Conservation (phyloP, 2,797 vertebrate genomes). For the Diplodus sargus region DNA sequence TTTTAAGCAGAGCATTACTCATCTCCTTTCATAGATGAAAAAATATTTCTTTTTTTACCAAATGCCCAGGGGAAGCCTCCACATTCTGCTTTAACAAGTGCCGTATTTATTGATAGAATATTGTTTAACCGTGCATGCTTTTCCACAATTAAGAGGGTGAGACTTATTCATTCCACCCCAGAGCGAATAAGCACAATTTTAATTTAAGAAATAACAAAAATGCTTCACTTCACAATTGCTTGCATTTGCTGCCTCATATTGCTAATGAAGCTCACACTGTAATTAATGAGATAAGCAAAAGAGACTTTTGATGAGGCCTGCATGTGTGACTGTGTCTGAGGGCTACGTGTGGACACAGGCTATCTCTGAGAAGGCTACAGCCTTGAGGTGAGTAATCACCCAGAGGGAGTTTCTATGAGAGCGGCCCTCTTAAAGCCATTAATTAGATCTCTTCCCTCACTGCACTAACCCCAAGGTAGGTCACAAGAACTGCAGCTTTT, state of each 20-base stretch:
- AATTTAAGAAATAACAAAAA: constrained; percentile 77
- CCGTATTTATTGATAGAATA: constrained; percentile 73
- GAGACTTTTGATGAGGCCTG: constrained; percentile 79
- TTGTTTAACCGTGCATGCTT: constrained; percentile 73
- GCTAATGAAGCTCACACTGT: constrained; percentile 89
- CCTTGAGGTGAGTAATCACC: constrained; percentile 75
- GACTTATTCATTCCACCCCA: constrained; percentile 75
- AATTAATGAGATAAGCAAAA: constrained; percentile 91
- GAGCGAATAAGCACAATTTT: constrained; percentile 78
- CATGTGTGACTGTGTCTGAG: constrained; percentile 59
- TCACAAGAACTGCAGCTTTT: constrained; percentile 55
- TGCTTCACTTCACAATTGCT: constrained; percentile 86
- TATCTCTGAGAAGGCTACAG: constrained; percentile 61
- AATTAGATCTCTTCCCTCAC: constrained; percentile 66
- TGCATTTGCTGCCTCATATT: constrained; percentile 83
- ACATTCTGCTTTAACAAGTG: constrained; percentile 50
- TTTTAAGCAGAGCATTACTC: constrained; percentile 28
- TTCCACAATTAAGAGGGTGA: constrained; percentile 71
- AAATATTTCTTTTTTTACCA: constrained; percentile 1
- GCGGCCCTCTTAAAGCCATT: constrained; percentile 62
- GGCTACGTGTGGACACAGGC: constrained; percentile 52
- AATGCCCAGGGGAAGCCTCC: constrained; percentile 28
- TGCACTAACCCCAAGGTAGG: constrained; percentile 64
- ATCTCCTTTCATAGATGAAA: constrained; percentile 32
- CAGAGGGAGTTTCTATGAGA: constrained; percentile 63